Evolutionary conservation across 2,797 vertebrate genomes (phyloP).

Genomic region (Buphagus erythrorhynchus): DNA sequence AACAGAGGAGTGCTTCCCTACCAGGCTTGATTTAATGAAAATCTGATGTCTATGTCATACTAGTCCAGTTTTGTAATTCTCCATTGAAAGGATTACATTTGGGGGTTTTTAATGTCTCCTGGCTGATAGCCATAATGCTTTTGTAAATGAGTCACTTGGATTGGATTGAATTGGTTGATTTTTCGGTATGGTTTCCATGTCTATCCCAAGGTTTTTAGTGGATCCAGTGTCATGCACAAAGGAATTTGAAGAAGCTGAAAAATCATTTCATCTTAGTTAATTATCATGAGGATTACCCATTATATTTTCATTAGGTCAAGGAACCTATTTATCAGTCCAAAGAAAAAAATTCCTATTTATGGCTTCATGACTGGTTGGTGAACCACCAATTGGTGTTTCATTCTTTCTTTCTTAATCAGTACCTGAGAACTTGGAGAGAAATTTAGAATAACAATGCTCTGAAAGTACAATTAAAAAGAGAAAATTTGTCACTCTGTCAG

Average conservation of each 20-base stretch:
- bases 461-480: neutral
- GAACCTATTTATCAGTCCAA: neutral
- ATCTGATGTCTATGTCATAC: neutral
- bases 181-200: neutral
- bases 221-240: neutral
- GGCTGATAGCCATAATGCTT: neutral
- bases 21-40: neutral
- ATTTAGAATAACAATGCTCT: neutral
- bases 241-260: neutral
- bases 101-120: neutral
- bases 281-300: neutral
- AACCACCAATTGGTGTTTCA: neutral
- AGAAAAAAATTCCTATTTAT: neutral
- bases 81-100: neutral
- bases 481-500: neutral
- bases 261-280: neutral
- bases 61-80: neutral
- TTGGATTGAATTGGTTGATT: neutral
- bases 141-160: neutral
- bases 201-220: neutral
- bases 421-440: neutral
- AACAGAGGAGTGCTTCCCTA: rapidly evolving
- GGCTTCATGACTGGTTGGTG: neutral
- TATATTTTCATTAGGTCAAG: neutral
- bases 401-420: neutral